Percentiles rank a stretch among this genome's conserved stretches.
These are phyloP conservation scores for Gymnodraco acuticeps DNA, from an alignment of 2,797 vertebrate genomes.

Conservation along the genomic window DNA sequence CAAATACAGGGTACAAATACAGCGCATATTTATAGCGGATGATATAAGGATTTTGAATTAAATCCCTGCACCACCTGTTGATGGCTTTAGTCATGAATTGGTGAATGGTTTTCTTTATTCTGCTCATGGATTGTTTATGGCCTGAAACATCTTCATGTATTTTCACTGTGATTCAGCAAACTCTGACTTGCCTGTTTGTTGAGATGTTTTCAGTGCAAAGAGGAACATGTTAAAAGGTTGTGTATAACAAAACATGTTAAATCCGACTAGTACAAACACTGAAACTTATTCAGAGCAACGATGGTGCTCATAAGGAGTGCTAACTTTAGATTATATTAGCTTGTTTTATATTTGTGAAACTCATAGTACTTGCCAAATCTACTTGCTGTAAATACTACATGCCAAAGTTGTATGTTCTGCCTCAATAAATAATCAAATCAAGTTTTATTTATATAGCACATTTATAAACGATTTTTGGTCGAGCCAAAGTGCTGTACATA, in stretches of 20 bases:
- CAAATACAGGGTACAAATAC: constrained; percentile 9
- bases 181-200: constrained; percentile 20
- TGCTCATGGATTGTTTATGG: constrained; percentile 20
- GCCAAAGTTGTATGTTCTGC: constrained; percentile 8
- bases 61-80: constrained; percentile 16
- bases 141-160: constrained; percentile 10
- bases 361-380: not conserved
- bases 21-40: constrained; percentile 40
- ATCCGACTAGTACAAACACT: constrained; percentile 49
- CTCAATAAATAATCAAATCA: constrained; percentile 45
- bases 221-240: constrained; percentile 10
- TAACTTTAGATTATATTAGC: constrained; percentile 22
- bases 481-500: too few species aligned
- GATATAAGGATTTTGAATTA: constrained; percentile 20
- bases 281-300: constrained; percentile 42
- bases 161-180: constrained; percentile 13
- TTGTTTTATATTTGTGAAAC: constrained; percentile 41
- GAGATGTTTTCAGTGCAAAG: constrained; percentile 21
- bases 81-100: constrained; percentile 6
- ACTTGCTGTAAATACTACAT: constrained; percentile 22
- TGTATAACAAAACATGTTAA: constrained; percentile 1
- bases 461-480: too few species aligned
- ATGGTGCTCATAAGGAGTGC: constrained; percentile 23
- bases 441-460: too few species aligned
- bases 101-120: constrained; percentile 10